Percentiles rank a stretch among this genome's conserved stretches.
Conservation (phyloP, 2,888 invertebrate species). For the Hypolimnas misippus region DNA sequence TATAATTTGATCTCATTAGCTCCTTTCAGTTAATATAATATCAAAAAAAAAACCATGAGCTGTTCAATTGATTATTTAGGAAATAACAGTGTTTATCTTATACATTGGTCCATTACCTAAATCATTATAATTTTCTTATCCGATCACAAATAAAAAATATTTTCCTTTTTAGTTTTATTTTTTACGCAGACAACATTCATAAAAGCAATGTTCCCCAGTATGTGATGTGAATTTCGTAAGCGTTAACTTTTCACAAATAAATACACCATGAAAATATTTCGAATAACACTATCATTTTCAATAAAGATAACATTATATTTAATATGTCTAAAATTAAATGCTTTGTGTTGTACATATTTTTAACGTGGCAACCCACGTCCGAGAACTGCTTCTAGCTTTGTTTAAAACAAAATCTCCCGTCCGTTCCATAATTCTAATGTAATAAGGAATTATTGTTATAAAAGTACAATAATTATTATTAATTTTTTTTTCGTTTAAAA, state of each 20-base stretch:
- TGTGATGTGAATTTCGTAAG: slow-evolving; percentile 76
- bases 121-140: slow-evolving; percentile 49
- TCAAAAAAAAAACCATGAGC: slow-evolving; percentile 70
- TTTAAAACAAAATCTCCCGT: slow-evolving; percentile 63
- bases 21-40: slow-evolving; percentile 65
- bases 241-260: slow-evolving; percentile 67
- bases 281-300: slow-evolving; percentile 63
- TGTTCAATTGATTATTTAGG: slow-evolving; percentile 49
- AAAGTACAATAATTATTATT: slow-evolving; percentile 70
- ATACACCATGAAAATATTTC: slow-evolving; percentile 65
- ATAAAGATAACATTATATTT: slow-evolving; percentile 78
- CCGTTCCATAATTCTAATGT: slow-evolving; percentile 75
- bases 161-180: slow-evolving; percentile 42
- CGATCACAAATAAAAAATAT: slow-evolving; percentile 53
- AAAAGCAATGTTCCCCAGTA: slow-evolving; percentile 62
- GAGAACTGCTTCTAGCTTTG: slow-evolving; percentile 52
- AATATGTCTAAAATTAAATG: slow-evolving; percentile 83
- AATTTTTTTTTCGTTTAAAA: slow-evolving; percentile 71
- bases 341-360: slow-evolving; percentile 81
- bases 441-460: slow-evolving; percentile 76
- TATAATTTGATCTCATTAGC: slow-evolving; percentile 82
- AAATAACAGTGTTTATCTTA: slow-evolving; percentile 66
- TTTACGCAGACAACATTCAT: slow-evolving; percentile 59
- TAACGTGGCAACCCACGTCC: slow-evolving; percentile 59
- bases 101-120: slow-evolving; percentile 78